These are phyloP conservation scores for Galerucella pusilla DNA, from an alignment of 2,888 invertebrate species.

Conservation along the genomic window DNA sequence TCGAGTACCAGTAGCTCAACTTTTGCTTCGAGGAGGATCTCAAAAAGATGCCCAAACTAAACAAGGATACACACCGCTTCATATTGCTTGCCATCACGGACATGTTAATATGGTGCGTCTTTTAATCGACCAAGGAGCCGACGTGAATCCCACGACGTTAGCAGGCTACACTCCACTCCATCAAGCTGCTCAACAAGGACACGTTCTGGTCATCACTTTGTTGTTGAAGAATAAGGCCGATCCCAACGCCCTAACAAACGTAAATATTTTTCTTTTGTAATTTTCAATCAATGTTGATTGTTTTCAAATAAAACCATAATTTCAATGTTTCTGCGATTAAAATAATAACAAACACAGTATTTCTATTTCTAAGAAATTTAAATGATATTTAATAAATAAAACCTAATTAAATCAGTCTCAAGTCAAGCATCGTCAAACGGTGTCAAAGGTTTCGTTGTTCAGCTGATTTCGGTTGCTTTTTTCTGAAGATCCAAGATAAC, in stretches of 20 bases:
- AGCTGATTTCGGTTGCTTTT: no score
- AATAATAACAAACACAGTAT: no score
- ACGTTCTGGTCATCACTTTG: constrained; percentile 92
- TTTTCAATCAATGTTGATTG: no score
- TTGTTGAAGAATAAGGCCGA: constrained; percentile 93
- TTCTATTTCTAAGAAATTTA: no score
- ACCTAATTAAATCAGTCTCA: no score
- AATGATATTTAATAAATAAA: no score
- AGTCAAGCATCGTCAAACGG: no score
- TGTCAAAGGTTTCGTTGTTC: no score
- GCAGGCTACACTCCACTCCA: constrained; percentile 95
- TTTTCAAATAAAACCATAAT: no score
- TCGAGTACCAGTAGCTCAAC: constrained; percentile 83
- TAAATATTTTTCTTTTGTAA: constrained; percentile 61
- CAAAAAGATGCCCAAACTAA: constrained; percentile 78
- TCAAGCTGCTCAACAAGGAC: constrained; percentile 95
- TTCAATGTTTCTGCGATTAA: no score
- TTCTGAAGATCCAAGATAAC: no score
- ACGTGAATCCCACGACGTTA: constrained; percentile 82
- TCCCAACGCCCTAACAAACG: constrained; percentile 94
- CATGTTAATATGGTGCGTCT: constrained; percentile 92
- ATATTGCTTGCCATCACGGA: constrained; percentile 97
- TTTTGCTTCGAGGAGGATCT: constrained; percentile 83
- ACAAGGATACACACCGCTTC: constrained; percentile 94
- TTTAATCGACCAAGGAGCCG: constrained; percentile 88